A percentile compares a stretch with the other conserved stretches of the same genome.
Conservation (phyloP, 2,888 invertebrate species). For the Pheosia gnoma region DNA sequence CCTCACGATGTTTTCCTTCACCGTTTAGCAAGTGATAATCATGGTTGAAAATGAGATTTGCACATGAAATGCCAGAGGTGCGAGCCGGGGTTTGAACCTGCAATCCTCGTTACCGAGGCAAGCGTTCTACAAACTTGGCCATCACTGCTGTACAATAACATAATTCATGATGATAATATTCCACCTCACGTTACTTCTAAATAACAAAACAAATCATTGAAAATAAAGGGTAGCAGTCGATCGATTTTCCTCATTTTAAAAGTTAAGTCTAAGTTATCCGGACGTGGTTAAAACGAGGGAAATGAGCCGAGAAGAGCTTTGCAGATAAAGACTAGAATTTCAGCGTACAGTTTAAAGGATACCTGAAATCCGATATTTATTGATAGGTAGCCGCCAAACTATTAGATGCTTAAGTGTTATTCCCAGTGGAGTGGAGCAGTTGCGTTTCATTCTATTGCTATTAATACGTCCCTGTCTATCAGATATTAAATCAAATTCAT, state of each 20-base stretch:
- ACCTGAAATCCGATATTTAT: neutral
- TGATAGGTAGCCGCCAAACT: neutral
- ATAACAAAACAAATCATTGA: neutral
- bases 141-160: too few relatives aligned
- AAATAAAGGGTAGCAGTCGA: neutral
- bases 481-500: neutral
- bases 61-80: too few relatives aligned
- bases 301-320: conserved; percentile 5
- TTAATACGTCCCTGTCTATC: neutral
- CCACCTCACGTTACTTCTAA: conserved; percentile 7
- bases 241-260: neutral
- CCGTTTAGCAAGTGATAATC: too few relatives aligned
- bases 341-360: neutral
- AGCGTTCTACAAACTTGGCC: too few relatives aligned
- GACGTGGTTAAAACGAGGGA: neutral
- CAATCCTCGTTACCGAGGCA: too few relatives aligned
- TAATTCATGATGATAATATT: too few relatives aligned
- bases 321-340: conserved; percentile 5
- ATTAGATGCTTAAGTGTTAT: conserved; percentile 1
- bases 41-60: too few relatives aligned
- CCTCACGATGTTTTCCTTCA: too few relatives aligned
- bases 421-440: neutral
- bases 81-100: too few relatives aligned
- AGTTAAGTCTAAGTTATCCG: neutral
- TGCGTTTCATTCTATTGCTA: neutral